These are phyloP conservation scores for Numenius phaeopus DNA, from an alignment of 2,797 vertebrate genomes.

Conservation along the genomic window DNA sequence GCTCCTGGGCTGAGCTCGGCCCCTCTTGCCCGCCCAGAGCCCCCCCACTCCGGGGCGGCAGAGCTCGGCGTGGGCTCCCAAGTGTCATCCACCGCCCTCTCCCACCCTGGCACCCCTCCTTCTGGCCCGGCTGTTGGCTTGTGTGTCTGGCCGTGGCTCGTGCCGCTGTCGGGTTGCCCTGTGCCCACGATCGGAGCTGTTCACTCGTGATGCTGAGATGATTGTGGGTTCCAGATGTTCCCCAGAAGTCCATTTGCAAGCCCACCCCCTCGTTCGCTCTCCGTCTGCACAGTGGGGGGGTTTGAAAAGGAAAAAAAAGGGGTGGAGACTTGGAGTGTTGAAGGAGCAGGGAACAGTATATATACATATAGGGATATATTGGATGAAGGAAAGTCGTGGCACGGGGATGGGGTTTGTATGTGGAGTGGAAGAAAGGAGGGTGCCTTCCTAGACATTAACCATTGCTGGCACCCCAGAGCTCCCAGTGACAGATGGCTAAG, in stretches of 20 bases:
- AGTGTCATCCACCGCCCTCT: rapidly evolving
- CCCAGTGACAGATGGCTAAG: rapidly evolving
- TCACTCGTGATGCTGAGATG: not conserved
- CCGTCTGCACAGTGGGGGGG: rapidly evolving
- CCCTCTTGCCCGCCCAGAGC: not conserved
- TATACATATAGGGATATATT: rapidly evolving
- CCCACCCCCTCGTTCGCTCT: not conserved
- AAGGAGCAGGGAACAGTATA: rapidly evolving
- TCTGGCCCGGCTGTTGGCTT: not conserved
- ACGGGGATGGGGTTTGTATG: rapidly evolving
- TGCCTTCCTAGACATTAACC: rapidly evolving
- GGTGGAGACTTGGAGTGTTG: not conserved
- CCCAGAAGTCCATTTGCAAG: rapidly evolving
- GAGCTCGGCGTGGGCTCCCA: not conserved
- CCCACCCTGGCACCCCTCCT: not conserved
- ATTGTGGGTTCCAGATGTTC: not conserved
- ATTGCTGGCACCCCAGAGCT: not conserved
- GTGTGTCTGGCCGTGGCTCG: not conserved
- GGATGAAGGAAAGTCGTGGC: rapidly evolving
- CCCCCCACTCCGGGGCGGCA: too few species aligned
- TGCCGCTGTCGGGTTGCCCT: not conserved
- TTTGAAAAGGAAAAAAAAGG: too few species aligned
- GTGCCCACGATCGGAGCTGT: not conserved
- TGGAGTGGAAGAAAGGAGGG: too few species aligned
- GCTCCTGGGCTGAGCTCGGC: not conserved